Base-by-base conservation (phyloP, 2,797 vertebrate genomes). In the Chloroceryle inda region DNA sequence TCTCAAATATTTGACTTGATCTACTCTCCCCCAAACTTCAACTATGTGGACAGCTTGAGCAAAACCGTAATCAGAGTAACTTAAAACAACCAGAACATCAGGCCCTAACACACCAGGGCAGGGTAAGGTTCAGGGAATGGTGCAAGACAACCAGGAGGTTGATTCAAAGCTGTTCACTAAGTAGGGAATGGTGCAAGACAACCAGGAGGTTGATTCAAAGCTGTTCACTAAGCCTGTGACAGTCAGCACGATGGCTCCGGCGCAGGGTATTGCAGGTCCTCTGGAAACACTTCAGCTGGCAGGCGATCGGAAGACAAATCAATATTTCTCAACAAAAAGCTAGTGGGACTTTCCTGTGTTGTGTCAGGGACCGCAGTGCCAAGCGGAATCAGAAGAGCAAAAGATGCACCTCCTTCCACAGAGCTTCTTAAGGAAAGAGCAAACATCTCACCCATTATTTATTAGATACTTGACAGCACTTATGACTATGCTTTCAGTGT, bases 381-480 rank as follows among this genome's bases (percentile, higher is more conserved):
- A 78, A 75, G 44, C 45, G 66, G 47, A 89, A 94, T 52, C 42
- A 66, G 62, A 49, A 74, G 33, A 89, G 61, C 38, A 71, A 56
- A 71, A 88, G 72, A 85, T 50, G 10, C 14, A 42, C 29, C 69
- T 78, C 69, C 27, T 88, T 78, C 47, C 55, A 81, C 18, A 76
- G 50, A 91, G 50, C 55, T 94, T 82, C 92, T 89, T 27, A 45
- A 44, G 40, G 73, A 91, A 92, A 59, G 35, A 69, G 58, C 58
- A 52, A 19, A 29, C 24, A 10, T 91, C 92, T 94, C 96, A 96
- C 85, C 15, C 87, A 92, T 96, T 96, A 95, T 96, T 96, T 91
- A 95, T 96, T 94, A 96, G 96, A n/a, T 80, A 94, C 87, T 78
- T 94, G 95, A 92, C 96, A 96, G 89, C 73, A 69, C 53, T 94